phyloP scores from a whole-genome alignment of 2,888 invertebrate genomes.

The Eudemis profundana region DNA sequence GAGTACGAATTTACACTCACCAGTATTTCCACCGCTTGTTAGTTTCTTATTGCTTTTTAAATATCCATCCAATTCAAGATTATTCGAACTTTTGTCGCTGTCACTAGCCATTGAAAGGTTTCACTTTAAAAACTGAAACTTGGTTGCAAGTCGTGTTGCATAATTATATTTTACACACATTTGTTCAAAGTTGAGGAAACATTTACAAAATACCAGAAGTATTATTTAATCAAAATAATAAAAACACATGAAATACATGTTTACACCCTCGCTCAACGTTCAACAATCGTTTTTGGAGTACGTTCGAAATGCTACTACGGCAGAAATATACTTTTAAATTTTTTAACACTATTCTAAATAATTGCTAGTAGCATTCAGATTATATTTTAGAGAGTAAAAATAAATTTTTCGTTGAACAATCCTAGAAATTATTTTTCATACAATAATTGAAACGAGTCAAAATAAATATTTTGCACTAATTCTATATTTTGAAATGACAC shows the following conservation, averaged over 20 bases:
- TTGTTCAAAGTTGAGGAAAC: constrained; percentile 15
- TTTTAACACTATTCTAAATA: neutral
- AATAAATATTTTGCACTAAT: neutral
- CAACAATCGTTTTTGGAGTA: constrained; percentile 42
- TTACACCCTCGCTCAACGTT: constrained; percentile 65
- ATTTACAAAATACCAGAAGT: neutral
- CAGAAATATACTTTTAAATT: neutral
- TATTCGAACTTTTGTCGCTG: constrained; percentile 80
- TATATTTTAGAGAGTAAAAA: neutral
- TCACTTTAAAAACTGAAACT: constrained; percentile 44
- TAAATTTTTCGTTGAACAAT: neutral
- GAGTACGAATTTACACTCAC: constrained; percentile 58
- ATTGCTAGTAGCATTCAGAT: neutral
- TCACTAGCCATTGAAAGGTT: constrained; percentile 83
- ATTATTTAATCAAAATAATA: constrained; percentile 55
- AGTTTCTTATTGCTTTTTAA: constrained; percentile 73
- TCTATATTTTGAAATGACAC: constrained; percentile 17
- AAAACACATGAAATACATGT: constrained; percentile 65
- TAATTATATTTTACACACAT: constrained; percentile 33
- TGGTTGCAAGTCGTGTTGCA: constrained; percentile 25
- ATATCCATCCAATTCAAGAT: constrained; percentile 78
- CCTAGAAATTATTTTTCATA: neutral
- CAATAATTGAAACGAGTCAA: neutral
- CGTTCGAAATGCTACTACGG: constrained; percentile 52
- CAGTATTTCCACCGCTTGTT: constrained; percentile 66